Conservation (phyloP, 1,140 invertebrate species). For the Rhynchophorus ferrugineus region DNA sequence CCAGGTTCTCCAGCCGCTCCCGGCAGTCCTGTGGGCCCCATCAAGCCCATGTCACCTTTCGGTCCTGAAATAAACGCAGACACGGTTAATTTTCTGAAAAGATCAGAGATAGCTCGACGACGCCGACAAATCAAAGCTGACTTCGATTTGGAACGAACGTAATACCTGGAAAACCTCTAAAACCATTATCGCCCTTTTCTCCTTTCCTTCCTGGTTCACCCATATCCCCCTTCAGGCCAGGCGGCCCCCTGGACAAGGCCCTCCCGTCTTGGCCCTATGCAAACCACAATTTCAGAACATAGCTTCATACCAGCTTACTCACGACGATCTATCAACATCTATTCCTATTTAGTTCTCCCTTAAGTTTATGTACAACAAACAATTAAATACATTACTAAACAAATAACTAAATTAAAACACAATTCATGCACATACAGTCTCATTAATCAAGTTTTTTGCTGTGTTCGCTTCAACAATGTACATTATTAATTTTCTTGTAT, state of each 20-base stretch:
- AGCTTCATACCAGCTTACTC: slow-evolving; percentile 28
- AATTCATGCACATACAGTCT: too few species aligned
- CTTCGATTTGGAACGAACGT: slow-evolving; percentile 6
- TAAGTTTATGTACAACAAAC: too few species aligned
- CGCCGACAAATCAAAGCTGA: too few species aligned
- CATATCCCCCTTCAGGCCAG: slow-evolving; percentile 42
- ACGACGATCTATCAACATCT: too few species aligned
- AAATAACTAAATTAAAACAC: too few species aligned
- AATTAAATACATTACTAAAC: too few species aligned
- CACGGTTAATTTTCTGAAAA: not conserved
- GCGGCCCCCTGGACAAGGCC: slow-evolving; percentile 41
- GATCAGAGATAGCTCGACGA: too few species aligned
- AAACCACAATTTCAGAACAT: slow-evolving; percentile 33
- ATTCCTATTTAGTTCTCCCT: too few species aligned
- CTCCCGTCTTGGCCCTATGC: slow-evolving; percentile 43
- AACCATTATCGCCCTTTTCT: slow-evolving; percentile 80
- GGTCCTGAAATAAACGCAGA: slow-evolving; percentile 29
- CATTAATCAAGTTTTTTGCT: too few species aligned
- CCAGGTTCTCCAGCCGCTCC: slow-evolving; percentile 78
- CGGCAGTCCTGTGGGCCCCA: slow-evolving; percentile 70
- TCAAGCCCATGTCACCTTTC: slow-evolving; percentile 50
- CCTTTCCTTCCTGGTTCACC: slow-evolving; percentile 76
- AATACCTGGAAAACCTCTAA: slow-evolving; percentile 48
- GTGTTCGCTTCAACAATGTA: too few species aligned
- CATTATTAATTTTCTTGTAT: too few species aligned